Evolutionary conservation across 2,888 invertebrate species (phyloP).

Genomic region (Drosophila fungiperda): DNA sequence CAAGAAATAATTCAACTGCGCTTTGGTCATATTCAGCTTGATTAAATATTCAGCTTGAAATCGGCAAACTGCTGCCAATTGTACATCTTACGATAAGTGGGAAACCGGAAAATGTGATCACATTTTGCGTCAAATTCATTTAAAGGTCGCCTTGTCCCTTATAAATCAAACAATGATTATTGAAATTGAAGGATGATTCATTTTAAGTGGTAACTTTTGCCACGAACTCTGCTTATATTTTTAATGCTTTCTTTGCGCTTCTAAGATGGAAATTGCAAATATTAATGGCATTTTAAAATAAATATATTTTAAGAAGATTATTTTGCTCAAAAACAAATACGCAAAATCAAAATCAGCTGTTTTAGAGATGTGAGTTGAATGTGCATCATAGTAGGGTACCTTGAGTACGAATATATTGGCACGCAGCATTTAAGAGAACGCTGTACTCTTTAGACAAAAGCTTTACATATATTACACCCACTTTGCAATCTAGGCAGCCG

Average conservation of each 20-base stretch:
- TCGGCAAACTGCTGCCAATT: background rate
- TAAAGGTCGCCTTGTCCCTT: background rate
- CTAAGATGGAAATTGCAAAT: background rate
- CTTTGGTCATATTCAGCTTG: too few relatives aligned
- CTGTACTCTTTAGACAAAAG: background rate
- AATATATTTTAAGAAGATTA: background rate
- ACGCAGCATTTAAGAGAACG: background rate
- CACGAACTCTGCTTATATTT: too few relatives aligned
- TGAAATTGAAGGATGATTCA: background rate
- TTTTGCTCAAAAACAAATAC: background rate
- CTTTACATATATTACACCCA: constrained; percentile 17
- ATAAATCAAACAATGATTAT: background rate
- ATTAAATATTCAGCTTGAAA: too few relatives aligned
- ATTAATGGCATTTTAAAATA: constrained; percentile 3
- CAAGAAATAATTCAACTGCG: too few relatives aligned
- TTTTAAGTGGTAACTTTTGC: too few relatives aligned
- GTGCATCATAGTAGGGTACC: background rate
- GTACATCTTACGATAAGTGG: background rate
- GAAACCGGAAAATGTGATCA: background rate
- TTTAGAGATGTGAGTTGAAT: background rate
- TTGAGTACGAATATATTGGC: too few relatives aligned
- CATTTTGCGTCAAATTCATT: background rate
- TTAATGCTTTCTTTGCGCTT: too few relatives aligned
- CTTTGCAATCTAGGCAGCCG: constrained; percentile 72
- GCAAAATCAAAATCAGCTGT: constrained; percentile 9